Evolutionary conservation across 2,113 vertebrate genomes (phyloP).

Genomic region (Okapia johnstoni): DNA sequence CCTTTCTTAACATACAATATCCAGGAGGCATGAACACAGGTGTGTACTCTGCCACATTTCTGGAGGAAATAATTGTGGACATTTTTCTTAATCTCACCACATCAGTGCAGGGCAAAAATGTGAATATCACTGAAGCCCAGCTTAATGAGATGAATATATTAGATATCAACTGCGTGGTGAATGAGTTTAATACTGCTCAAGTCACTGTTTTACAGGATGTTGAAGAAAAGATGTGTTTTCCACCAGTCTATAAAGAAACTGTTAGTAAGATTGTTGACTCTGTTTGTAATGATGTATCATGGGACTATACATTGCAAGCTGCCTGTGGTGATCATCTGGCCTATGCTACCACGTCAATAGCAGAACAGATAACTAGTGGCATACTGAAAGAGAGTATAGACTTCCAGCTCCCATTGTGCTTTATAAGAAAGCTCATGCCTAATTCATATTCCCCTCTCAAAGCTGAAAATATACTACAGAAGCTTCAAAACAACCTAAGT

Average conservation of each 20-base stretch:
- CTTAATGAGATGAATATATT: slow-evolving; percentile 10
- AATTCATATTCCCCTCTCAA: slow-evolving; percentile 12
- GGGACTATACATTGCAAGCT: not conserved
- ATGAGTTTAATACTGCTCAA: slow-evolving; percentile 19
- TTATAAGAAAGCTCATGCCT: not conserved
- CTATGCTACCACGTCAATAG: not conserved
- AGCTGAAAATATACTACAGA: slow-evolving; percentile 30
- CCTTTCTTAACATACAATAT: not conserved
- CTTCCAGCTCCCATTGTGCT: not conserved
- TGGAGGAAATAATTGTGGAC: slow-evolving; percentile 26
- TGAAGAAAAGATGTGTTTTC: slow-evolving; percentile 27
- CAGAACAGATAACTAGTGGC: not conserved
- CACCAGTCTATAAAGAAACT: slow-evolving; percentile 21
- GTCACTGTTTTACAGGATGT: not conserved
- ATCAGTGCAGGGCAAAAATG: not conserved
- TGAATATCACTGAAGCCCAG: not conserved
- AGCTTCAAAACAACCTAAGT: slow-evolving; percentile 22
- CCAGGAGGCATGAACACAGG: not conserved
- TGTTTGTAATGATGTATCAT: slow-evolving; percentile 21
- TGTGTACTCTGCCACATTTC: slow-evolving; percentile 30
- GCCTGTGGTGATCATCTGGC: not conserved
- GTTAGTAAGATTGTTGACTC: not conserved
- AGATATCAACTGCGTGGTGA: not conserved
- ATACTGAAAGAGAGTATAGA: slow-evolving; percentile 31
- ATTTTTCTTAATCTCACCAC: slow-evolving; percentile 15